These are phyloP conservation scores for Dipus sagitta DNA, from an alignment of 2,797 vertebrate species.

Conservation along the genomic window DNA sequence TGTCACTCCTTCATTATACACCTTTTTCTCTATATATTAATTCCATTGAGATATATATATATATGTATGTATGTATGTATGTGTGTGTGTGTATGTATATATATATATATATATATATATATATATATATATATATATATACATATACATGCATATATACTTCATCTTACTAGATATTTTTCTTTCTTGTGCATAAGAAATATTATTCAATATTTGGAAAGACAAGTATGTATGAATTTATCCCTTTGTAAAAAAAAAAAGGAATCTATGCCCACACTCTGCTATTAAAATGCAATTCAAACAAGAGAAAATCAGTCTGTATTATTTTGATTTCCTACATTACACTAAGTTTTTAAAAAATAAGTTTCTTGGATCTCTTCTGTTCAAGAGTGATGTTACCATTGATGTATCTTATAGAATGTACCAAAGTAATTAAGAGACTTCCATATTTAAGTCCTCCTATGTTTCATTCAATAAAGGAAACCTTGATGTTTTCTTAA, in stretches of 20 bases:
- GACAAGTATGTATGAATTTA: neutral
- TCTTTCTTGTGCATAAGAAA: neutral
- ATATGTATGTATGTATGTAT: too few species aligned
- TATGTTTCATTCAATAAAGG: neutral
- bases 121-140: too few species aligned
- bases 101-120: too few species aligned
- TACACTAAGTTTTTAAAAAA: constrained; percentile 14
- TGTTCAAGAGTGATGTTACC: neutral
- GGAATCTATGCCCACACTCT: neutral
- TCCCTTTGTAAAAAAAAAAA: neutral
- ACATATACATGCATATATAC: too few species aligned
- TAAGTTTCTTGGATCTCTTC: neutral
- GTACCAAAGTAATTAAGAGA: neutral
- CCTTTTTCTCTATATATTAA: neutral
- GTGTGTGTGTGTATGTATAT: too few species aligned
- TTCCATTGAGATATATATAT: constrained; percentile 21
- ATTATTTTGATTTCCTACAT: constrained; percentile 13
- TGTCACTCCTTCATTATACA: neutral
- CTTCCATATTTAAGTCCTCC: neutral
- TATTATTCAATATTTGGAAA: neutral
- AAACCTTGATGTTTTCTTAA: neutral
- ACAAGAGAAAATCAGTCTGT: neutral
- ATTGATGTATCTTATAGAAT: neutral
- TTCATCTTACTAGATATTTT: neutral
- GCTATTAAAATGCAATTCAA: constrained; percentile 45